phyloP scores from a whole-genome alignment of 2,888 invertebrate genomes.

The Lypha dubia region DNA sequence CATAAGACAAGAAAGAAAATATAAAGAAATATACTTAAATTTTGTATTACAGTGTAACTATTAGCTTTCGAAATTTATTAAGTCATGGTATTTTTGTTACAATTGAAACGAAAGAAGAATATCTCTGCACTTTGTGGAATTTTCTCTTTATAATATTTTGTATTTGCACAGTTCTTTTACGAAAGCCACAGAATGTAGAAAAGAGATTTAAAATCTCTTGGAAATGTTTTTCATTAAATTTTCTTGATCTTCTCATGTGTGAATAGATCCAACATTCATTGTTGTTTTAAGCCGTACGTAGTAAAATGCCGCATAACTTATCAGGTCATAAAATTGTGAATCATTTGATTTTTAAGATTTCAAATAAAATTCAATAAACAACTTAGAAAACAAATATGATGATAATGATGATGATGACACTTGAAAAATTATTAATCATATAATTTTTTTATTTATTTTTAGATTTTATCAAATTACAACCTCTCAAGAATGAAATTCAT shows the following conservation, averaged over 20 bases:
- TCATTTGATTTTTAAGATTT: conserved; percentile 33
- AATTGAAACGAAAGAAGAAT: background rate
- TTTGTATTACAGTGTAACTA: no score
- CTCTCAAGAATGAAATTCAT: conserved; percentile 77
- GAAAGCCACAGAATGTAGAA: background rate
- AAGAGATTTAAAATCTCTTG: background rate
- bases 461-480: conserved; percentile 77
- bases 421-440: conserved; percentile 34
- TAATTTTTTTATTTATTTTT: conserved; percentile 40
- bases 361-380: conserved; percentile 15
- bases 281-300: conserved; percentile 15
- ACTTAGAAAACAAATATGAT: background rate
- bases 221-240: background rate
- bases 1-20: no score
- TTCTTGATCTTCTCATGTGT: no score
- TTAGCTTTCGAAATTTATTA: background rate
- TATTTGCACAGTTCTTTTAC: background rate
- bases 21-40: no score
- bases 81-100: background rate
- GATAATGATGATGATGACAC: conserved; percentile 25
- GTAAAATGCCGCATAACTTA: conserved; percentile 45
- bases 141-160: background rate
- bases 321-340: conserved; percentile 42
- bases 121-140: background rate
- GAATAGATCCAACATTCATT: background rate